These are phyloP conservation scores for Archilochus colubris DNA, from an alignment of 2,113 vertebrate species.

Conservation along the genomic window DNA sequence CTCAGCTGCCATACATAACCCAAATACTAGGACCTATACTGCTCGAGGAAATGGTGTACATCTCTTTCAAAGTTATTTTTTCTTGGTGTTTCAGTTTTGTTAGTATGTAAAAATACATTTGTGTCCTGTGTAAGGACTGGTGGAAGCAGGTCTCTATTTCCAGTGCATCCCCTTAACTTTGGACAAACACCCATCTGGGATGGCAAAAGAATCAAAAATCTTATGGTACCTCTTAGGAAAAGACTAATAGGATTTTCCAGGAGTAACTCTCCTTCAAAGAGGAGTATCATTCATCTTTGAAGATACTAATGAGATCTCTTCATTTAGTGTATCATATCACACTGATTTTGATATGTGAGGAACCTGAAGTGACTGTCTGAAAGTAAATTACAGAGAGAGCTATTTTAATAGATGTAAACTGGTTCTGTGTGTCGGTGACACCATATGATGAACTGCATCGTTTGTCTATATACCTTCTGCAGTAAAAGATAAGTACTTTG, in stretches of 20 bases:
- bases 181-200: neutral
- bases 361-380: neutral
- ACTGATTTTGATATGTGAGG: neutral
- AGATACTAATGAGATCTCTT: neutral
- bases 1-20: neutral
- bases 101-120: neutral
- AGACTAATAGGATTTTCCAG: neutral
- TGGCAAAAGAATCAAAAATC: neutral
- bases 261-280: neutral
- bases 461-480: conserved; percentile 18
- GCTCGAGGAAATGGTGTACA: neutral
- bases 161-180: neutral
- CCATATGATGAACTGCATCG: neutral
- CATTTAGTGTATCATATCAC: neutral
- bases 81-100: neutral
- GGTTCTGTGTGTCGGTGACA: neutral
- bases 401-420: neutral
- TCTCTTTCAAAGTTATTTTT: neutral
- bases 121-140: neutral
- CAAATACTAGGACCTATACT: neutral
- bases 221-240: neutral
- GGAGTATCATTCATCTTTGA: neutral
- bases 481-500: neutral
- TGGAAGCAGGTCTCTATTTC: neutral
- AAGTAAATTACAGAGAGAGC: neutral